Base-by-base conservation (phyloP, 2,797 vertebrate genomes). In the Carcharodon carcharias region DNA sequence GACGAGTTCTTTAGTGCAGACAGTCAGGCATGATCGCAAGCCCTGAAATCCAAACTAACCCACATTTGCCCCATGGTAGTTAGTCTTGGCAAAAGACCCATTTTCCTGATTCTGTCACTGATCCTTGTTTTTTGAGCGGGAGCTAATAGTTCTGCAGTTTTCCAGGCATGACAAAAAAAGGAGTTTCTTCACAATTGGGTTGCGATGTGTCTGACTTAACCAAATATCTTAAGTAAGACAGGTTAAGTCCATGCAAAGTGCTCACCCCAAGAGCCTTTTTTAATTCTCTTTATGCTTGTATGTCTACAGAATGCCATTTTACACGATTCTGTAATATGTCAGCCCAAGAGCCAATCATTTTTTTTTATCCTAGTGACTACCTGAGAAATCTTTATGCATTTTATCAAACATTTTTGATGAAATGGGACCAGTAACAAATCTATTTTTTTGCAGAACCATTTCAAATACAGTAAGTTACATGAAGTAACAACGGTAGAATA, bases 1-100 rank as follows among this genome's bases (percentile, higher is more conserved):
- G 96, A 96, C 40, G 96, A 96, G 63, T 96, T 67, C 63, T 73
- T 93, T 63, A 45, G 8, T 23, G 23, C 8, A 93, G 61, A 45
- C 61, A 67, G 9, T 93, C 56, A 61, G n/a, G 7, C 23, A 63
- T 26, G n/a, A 93, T 93, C 26, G 61, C 6, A 65, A 93, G 65
- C 65, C 8, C 77, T 2, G 21, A 45, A 16, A 85, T 45, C 18
- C 61, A 93, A 63, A 9, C 23, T 93, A 67, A 93, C 67, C 91
- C 21, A 8, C 40, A 40, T 65, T 31, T 67, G n/a, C 40, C 61
- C 45, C 63, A 67, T 4, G 26, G 7, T 45, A 21, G 63, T 63
- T 93, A n/a, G 6, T 9, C 21, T 12, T 93, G 61, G 7, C 82
- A 85, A 85, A 85, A 9, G 82, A 9, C 82, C 61, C 91, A 65